phyloP scores from a whole-genome alignment of 2,113 vertebrate species.

The Stegastes partitus region DNA sequence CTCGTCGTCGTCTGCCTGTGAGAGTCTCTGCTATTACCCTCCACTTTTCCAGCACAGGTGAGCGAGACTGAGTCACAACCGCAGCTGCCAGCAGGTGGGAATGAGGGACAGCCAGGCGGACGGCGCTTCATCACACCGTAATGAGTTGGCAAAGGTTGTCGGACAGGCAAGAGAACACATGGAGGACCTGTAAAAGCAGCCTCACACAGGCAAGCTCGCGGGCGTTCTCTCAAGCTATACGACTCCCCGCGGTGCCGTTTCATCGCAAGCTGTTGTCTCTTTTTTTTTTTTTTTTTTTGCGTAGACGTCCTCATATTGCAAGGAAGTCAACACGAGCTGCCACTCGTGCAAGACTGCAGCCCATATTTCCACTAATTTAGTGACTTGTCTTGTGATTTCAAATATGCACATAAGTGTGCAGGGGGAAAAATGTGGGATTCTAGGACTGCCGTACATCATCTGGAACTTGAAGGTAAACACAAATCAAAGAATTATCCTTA shows the following conservation, averaged over 20 bases:
- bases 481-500: background rate
- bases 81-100: slow-evolving; percentile 57
- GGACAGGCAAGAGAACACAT: slow-evolving; percentile 78
- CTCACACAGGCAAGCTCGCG: slow-evolving; percentile 53
- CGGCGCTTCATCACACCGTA: slow-evolving; percentile 76
- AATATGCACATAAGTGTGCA: background rate
- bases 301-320: slow-evolving; percentile 56
- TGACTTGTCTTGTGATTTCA: background rate
- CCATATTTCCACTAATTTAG: background rate
- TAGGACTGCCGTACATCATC: background rate
- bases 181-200: slow-evolving; percentile 75
- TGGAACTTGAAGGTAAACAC: background rate
- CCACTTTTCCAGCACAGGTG: slow-evolving; percentile 50
- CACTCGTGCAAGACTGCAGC: slow-evolving; percentile 11
- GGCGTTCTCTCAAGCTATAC: slow-evolving; percentile 69
- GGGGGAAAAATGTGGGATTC: background rate
- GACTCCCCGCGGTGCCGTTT: slow-evolving; percentile 73
- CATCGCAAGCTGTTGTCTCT: slow-evolving; percentile 71
- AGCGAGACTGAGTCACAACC: slow-evolving; percentile 55
- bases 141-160: slow-evolving; percentile 76
- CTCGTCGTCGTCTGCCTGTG: background rate
- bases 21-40: slow-evolving; percentile 4
- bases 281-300: slow-evolving; percentile 39
- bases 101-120: slow-evolving; percentile 51
- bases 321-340: slow-evolving; percentile 19